A percentile compares a stretch with the other conserved stretches of the same genome.
Evolutionary conservation across 2,113 vertebrate genomes (phyloP).

Genomic region (Apistogramma diplotaenia): DNA sequence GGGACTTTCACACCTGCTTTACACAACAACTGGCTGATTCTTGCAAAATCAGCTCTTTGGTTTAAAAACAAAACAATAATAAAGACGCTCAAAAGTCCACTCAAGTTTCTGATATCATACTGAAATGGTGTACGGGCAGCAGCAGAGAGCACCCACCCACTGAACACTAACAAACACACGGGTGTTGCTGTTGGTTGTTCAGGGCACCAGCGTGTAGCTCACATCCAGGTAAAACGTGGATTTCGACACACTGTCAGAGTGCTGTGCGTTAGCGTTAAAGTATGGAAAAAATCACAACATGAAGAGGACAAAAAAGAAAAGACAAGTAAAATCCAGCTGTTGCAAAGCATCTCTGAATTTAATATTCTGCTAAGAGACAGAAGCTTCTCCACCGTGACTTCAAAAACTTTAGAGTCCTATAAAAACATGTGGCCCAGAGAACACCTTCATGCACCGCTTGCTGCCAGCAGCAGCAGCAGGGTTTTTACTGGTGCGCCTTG

Average conservation of each 20-base stretch:
- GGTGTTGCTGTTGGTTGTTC: not conserved
- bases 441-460: conserved; percentile 50
- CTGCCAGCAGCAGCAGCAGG: conserved; percentile 13
- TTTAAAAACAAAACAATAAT: too few relatives aligned
- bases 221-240: not conserved
- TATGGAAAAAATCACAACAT: too few relatives aligned
- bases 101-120: not conserved
- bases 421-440: conserved; percentile 33
- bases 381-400: not conserved
- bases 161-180: not conserved
- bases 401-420: conserved; percentile 28
- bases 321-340: not conserved
- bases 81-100: not conserved
- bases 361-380: not conserved
- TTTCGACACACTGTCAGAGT: too few relatives aligned
- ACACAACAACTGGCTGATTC: too few relatives aligned
- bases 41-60: too few relatives aligned
- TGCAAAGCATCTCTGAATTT: not conserved
- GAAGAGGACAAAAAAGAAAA: too few relatives aligned
- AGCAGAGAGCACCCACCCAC: not conserved
- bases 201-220: not conserved
- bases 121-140: not conserved
- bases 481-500: conserved; percentile 25
- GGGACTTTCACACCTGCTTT: not conserved
- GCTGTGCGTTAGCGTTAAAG: too few relatives aligned